Conservation (phyloP, 2,797 vertebrate genomes). For the Tenualosa ilisha region DNA sequence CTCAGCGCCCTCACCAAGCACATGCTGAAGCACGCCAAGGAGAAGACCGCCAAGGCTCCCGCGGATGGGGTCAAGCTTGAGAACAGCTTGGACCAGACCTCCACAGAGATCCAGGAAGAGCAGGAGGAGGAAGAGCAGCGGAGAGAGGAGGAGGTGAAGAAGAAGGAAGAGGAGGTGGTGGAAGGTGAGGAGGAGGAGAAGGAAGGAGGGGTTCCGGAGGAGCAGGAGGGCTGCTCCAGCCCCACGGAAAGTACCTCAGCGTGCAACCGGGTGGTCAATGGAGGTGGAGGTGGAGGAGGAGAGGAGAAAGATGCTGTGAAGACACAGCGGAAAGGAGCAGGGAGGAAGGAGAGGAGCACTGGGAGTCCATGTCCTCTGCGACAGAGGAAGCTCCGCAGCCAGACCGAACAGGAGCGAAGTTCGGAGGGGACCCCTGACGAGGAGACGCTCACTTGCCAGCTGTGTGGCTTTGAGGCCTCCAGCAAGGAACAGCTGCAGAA, state of each 20-base stretch:
- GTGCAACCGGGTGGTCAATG: slow-evolving; percentile 81
- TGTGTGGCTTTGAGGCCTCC: slow-evolving; percentile 75
- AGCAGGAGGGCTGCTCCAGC: slow-evolving; percentile 75
- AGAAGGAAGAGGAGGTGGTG: slow-evolving; percentile 56
- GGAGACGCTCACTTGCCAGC: slow-evolving; percentile 69
- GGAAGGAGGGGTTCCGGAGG: slow-evolving; percentile 73
- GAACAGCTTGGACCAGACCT: slow-evolving; percentile 74
- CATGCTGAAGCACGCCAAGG: slow-evolving; percentile 96
- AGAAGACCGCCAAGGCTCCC: slow-evolving; percentile 97
- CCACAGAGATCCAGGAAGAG: slow-evolving; percentile 29
- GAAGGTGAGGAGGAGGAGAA: slow-evolving; percentile 63
- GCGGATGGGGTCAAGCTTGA: slow-evolving; percentile 94
- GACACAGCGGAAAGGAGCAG: slow-evolving; percentile 76
- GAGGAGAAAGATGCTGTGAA: slow-evolving; percentile 64
- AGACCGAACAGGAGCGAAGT: slow-evolving; percentile 76
- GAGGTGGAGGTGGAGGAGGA: slow-evolving; percentile 40
- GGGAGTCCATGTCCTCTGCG: slow-evolving; percentile 73
- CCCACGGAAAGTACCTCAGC: slow-evolving; percentile 78
- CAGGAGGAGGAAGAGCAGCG: not conserved
- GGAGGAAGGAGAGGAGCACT: slow-evolving; percentile 73
- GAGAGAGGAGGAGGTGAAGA: slow-evolving; percentile 66
- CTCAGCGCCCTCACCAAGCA: slow-evolving; percentile 96
- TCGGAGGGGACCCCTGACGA: slow-evolving; percentile 78
- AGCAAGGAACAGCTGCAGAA: slow-evolving; percentile 77
- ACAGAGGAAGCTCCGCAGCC: slow-evolving; percentile 75